These are phyloP conservation scores for Agelas oroides DNA, from an alignment of 37 sponge, comb jelly and placozoan species.

Conservation along the genomic window DNA sequence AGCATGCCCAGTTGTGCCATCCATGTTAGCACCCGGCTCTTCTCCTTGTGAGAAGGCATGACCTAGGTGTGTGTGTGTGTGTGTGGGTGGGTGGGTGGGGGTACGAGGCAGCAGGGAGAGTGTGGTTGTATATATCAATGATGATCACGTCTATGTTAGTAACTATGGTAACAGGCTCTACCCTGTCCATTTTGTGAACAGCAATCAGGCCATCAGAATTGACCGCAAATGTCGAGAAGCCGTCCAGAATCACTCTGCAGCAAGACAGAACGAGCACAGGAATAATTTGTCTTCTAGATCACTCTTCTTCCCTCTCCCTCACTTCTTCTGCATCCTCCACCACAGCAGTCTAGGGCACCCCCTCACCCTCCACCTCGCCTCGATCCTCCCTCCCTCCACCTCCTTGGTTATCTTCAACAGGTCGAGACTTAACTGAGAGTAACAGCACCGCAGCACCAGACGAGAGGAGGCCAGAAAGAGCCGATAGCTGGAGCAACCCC, in stretches of 20 bases:
- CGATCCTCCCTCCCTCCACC: slow-evolving; percentile 54
- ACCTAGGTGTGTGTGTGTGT: background rate
- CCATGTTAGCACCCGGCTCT: slow-evolving; percentile 14
- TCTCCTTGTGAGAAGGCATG: background rate
- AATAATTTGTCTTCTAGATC: background rate
- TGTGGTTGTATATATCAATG: no score
- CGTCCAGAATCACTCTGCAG: slow-evolving; percentile 66
- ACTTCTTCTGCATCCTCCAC: slow-evolving; percentile 29
- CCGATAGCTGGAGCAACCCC: slow-evolving; percentile 33
- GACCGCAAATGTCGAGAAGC: slow-evolving; percentile 69
- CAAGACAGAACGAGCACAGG: background rate
- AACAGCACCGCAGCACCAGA: background rate
- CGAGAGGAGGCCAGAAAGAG: slow-evolving; percentile 12
- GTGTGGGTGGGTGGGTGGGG: no score
- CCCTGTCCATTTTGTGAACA: slow-evolving; percentile 58
- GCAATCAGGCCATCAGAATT: slow-evolving; percentile 58
- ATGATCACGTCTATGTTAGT: no score
- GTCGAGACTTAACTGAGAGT: slow-evolving; percentile 26
- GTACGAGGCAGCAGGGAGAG: no score
- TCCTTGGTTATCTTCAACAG: slow-evolving; percentile 77
- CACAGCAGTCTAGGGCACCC: slow-evolving; percentile 44
- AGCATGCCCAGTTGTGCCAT: slow-evolving; percentile 8
- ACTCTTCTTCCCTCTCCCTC: background rate
- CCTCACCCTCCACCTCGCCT: slow-evolving; percentile 71
- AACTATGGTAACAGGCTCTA: background rate